Percentiles rank a stretch among this genome's conserved stretches.
These are phyloP conservation scores for Scaptomyza graminum DNA, from an alignment of 1,140 invertebrate genomes.

Conservation along the genomic window DNA sequence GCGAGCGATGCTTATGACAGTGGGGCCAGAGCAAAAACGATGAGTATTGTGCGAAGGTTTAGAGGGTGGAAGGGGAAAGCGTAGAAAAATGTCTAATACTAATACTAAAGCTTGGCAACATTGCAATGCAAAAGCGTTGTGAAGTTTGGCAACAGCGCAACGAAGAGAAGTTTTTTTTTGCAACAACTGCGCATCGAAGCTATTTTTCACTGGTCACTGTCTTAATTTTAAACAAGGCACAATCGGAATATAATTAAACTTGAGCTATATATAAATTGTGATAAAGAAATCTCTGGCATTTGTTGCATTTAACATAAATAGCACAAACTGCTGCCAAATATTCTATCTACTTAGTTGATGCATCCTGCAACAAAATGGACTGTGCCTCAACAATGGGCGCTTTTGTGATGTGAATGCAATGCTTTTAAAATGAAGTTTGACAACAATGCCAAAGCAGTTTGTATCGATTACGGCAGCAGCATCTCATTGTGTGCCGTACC, in stretches of 20 bases:
- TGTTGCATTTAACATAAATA: background rate
- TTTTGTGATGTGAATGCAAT: background rate
- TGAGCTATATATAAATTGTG: background rate
- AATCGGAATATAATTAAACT: background rate
- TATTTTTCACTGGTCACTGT: constrained; percentile 11
- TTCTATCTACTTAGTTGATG: background rate
- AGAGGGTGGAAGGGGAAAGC: no score
- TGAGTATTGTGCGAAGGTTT: constrained; percentile 2
- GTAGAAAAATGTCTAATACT: no score
- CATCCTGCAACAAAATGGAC: background rate
- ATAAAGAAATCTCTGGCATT: no score
- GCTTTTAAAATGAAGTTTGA: constrained; percentile 22
- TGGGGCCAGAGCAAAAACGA: constrained; percentile 27
- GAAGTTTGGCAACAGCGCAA: no score
- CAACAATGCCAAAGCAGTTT: constrained; percentile 15
- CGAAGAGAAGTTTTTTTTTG: constrained; percentile 12
- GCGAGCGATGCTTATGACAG: constrained; percentile 31
- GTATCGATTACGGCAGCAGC: constrained; percentile 26
- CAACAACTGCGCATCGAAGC: constrained; percentile 8
- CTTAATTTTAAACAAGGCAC: background rate
- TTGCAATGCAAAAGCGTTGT: no score
- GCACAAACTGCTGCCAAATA: background rate
- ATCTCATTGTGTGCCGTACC: constrained; percentile 3
- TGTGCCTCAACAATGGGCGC: constrained; percentile 18
- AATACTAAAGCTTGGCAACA: no score